Base-by-base conservation (phyloP, 2,113 vertebrate genomes). In the Cottus gobio region DNA sequence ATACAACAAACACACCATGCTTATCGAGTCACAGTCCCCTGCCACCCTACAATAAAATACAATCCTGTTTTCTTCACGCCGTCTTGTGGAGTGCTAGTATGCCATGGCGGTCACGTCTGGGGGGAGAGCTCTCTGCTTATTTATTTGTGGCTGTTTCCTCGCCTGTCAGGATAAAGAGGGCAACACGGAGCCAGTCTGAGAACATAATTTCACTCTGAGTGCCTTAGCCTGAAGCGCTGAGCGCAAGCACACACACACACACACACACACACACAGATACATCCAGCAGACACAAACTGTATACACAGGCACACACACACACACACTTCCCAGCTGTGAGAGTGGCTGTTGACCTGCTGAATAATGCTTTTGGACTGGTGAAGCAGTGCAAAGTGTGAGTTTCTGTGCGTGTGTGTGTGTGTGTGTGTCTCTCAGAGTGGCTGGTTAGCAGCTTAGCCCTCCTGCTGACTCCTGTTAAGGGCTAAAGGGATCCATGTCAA, bases 401-500 rank as follows among this genome's bases (percentile, higher is more conserved):
- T 37, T 83, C 44, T 79, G 56, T 42, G 66, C 31, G 26, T 74
- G 56, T 79, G 42, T 79, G 67, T 75, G 36, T 86, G 70, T 66
- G 54, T 82, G 75, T 62, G 52, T 79, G 63, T 52, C 30, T 48
- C 48, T 85, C 44, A 67, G 73, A 72, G 77, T 85, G 84, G 73
- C 81, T 91, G 90, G 91, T 91, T 93, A 83, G 90, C 87, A 87
- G 93, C 90, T 92, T 92, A 91, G 85, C 80, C 84, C 89, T 87
- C 91, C 90, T 30, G 79, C 90, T 91, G 90, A 89, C 93, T 93
- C 82, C 85, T 87, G 91, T 94, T 90, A 84, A 91, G 87, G 89
- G 90, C 92, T 93, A 92, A 94, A 94, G 93, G 90, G 90, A 90
- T 94, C 87, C 87, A 39, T 93, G 94, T 93, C 93, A 95, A 94